Conservation (phyloP, 2,113 vertebrate genomes). For the Pygathrix nemaeus region DNA sequence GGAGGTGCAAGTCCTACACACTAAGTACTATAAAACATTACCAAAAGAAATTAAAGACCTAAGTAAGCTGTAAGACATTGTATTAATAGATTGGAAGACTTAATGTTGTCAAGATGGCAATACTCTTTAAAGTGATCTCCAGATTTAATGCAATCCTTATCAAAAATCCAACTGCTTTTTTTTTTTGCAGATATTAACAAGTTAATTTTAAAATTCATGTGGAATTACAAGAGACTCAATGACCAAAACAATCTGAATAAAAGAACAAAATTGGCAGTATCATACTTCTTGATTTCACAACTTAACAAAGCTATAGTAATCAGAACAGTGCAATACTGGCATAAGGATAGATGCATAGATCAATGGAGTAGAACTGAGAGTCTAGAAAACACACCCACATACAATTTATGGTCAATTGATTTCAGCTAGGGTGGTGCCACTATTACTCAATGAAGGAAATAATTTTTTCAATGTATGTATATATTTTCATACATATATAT, state of each 20-base stretch:
- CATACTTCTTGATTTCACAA: background rate
- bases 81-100: background rate
- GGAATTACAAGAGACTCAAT: background rate
- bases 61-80: background rate
- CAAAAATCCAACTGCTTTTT: background rate
- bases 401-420: background rate
- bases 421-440: background rate
- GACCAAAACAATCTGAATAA: background rate
- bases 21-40: background rate
- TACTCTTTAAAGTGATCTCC: background rate
- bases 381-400: background rate
- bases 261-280: background rate
- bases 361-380: background rate
- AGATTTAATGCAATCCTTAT: background rate
- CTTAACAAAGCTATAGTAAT: background rate
- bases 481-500: background rate
- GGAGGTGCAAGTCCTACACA: background rate
- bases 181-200: background rate
- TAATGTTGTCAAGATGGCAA: background rate
- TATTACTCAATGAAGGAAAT: background rate
- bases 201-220: background rate
- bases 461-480: background rate
- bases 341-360: background rate
- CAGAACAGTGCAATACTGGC: background rate
- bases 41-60: background rate